Base-by-base conservation (phyloP, 2,888 invertebrate genomes). In the Hypercompe scribonia region DNA sequence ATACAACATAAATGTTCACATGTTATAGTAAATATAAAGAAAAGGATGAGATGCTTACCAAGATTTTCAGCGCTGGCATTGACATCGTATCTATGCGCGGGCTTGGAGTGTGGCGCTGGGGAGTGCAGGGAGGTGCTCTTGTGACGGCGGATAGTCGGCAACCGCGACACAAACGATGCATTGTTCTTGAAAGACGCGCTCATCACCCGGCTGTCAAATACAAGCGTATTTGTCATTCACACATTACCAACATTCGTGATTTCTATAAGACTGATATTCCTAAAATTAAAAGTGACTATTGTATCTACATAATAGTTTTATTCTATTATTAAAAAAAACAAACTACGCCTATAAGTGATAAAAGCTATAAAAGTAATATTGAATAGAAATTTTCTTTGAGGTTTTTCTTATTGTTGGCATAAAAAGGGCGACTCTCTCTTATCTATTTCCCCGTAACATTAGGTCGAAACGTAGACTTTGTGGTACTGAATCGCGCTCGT, bases 131-230 rank as follows among this genome's bases (percentile, higher is more conserved):
- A 97, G 84, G 97, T 97, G 90, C 97, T 97, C 92, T 98, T 97
- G 96, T 97, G 97, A 64, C 98, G 96, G 77, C 98, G 97, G 92
- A 98, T 98, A 80, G 98, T 98, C 86, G 98, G 98, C 93, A 98
- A 96, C 85, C 98, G 97, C 89, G 98, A 98, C 92, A 98, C 98
- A 96, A 99, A 99, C 74, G 98, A 98, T 85, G 98, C 97, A 95
- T 98, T 98, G 96, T 98, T 98, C 96, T 98, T 98, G 96, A 98
- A 98, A 93, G 98, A 98, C 90, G 97, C 97, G 90, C 96, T 94
- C 94, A 95, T 95, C 93, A 97, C 97, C 90, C 97, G 97, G 95
- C 97, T 97, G 96, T 88, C 90, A 90, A 92, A 89, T 85, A 90
- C 81, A 90, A 87, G 87, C 77, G 82, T 74, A 82, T 83, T 85